Evolutionary conservation across 2,797 vertebrate genomes (phyloP).

Genomic region (Rhabdophis nuchalis): DNA sequence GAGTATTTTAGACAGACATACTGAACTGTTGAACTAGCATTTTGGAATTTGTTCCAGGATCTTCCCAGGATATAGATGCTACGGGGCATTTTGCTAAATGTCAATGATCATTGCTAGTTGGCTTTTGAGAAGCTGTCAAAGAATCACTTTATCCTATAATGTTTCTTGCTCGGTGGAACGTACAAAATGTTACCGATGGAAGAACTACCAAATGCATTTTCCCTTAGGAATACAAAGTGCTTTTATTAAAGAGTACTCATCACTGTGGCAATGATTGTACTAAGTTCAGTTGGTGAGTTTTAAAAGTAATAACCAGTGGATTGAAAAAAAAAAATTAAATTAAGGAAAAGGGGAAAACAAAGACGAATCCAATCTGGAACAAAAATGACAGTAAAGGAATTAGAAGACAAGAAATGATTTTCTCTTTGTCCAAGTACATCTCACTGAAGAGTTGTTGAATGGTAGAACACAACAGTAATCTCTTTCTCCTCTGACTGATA

Average conservation of each 20-base stretch:
- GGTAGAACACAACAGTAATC: neutral
- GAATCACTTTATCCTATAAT: slow-evolving; percentile 11
- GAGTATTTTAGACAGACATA: slow-evolving; percentile 32
- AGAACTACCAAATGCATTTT: neutral
- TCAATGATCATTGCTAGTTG: slow-evolving; percentile 55
- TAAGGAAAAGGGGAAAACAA: neutral
- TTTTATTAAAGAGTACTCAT: slow-evolving; percentile 6
- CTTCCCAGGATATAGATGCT: slow-evolving; percentile 45
- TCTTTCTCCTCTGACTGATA: neutral
- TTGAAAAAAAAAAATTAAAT: neutral
- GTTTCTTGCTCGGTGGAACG: slow-evolving; percentile 10
- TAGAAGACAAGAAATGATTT: neutral
- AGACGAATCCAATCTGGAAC: neutral
- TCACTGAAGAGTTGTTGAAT: neutral
- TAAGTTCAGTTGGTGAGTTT: neutral
- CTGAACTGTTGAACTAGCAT: slow-evolving; percentile 42
- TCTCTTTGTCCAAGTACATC: neutral
- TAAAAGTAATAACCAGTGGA: neutral
- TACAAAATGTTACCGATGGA: slow-evolving; percentile 18
- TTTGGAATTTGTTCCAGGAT: slow-evolving; percentile 58
- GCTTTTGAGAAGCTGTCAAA: slow-evolving; percentile 23
- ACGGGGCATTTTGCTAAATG: slow-evolving; percentile 60
- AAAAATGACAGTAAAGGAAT: neutral
- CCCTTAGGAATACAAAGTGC: slow-evolving; percentile 4
- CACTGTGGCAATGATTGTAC: neutral